Base-by-base conservation (phyloP, 2,113 vertebrate genomes). In the Hemiscyllium ocellatum region DNA sequence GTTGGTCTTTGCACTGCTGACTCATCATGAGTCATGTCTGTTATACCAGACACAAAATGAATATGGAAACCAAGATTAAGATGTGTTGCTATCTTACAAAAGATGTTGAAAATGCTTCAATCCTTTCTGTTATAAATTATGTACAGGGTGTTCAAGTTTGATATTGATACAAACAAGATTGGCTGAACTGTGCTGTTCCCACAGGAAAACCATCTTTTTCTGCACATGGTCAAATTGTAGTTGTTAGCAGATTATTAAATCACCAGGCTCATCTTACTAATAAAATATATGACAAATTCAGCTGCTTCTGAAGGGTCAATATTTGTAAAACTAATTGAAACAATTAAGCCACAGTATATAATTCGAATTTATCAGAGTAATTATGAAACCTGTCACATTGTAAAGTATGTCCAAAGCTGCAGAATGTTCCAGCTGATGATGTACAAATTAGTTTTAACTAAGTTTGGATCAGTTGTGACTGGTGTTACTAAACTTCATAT, bases 11-110 rank as follows among this genome's bases (percentile, higher is more conserved):
- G 68, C 94, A 72, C 94, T 95, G 94, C 94, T 95, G 94, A 95
- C 68, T 95, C 94, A 93, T 93, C 89, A 76, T 95, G 94, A 95
- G 69, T 95, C 94, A 95, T 72, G 94, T 95, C 94, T 95, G 94
- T 95, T 95, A 95, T 72, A 24, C 94, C 94, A 95, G 94, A 95
- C 42, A 76, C 66, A 76, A 93, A 93, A 95, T 0, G 68, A 95
- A 70, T 95, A 68, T 95, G 93, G 66, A 95, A 95, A 95, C 68
- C 93, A 72, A 95, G 69, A 52, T 95, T 95, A 72, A 95, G 50
- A 72, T 12, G 52, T 33, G 24, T 50, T 95, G 69, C 94, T 95
- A 95, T 72, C 94, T 95, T 50, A 95, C 69, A 50, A 29, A 95
- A 95, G 10, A 95, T 72, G 69, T 50, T 95, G 94, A 95, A 52